phyloP scores from a whole-genome alignment of 1,140 invertebrate species.

The Ceratosolen solmsi region DNA sequence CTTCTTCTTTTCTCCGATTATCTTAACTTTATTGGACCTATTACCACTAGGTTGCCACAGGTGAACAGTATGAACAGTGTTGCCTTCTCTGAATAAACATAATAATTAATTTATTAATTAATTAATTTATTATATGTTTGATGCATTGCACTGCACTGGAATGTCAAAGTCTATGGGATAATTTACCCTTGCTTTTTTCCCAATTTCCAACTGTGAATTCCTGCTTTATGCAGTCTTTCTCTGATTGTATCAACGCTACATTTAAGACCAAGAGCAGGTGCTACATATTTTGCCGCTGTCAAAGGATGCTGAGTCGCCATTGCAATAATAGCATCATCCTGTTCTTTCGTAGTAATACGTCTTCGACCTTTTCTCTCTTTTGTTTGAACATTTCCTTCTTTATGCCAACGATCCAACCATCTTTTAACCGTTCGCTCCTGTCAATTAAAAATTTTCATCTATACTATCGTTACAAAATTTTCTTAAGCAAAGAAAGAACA shows the following conservation, averaged over 20 bases:
- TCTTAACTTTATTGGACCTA: constrained; percentile 67
- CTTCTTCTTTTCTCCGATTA: constrained; percentile 60
- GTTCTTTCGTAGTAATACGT: constrained; percentile 71
- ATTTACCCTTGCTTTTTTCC: constrained; percentile 72
- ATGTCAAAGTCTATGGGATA: too few relatives aligned
- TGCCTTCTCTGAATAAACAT: constrained; percentile 60
- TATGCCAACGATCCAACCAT: constrained; percentile 71
- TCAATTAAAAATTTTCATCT: constrained; percentile 39
- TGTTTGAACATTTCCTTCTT: constrained; percentile 72
- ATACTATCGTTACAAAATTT: neutral
- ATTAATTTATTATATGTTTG: neutral
- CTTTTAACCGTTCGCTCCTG: constrained; percentile 71
- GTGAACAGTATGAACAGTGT: constrained; percentile 70
- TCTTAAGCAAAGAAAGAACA: constrained; percentile 5
- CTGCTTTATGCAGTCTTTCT: constrained; percentile 70
- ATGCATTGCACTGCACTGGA: too few relatives aligned
- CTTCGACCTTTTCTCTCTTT: constrained; percentile 71
- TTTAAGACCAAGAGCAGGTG: constrained; percentile 68
- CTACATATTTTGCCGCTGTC: constrained; percentile 71
- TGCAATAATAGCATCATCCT: constrained; percentile 70
- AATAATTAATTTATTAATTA: neutral
- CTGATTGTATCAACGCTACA: constrained; percentile 71
- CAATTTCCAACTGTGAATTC: constrained; percentile 72
- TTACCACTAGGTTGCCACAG: constrained; percentile 72
- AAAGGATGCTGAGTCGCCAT: constrained; percentile 71